phyloP scores from a whole-genome alignment of 2,888 invertebrate genomes.

The Zaprionus obscuricornis region DNA sequence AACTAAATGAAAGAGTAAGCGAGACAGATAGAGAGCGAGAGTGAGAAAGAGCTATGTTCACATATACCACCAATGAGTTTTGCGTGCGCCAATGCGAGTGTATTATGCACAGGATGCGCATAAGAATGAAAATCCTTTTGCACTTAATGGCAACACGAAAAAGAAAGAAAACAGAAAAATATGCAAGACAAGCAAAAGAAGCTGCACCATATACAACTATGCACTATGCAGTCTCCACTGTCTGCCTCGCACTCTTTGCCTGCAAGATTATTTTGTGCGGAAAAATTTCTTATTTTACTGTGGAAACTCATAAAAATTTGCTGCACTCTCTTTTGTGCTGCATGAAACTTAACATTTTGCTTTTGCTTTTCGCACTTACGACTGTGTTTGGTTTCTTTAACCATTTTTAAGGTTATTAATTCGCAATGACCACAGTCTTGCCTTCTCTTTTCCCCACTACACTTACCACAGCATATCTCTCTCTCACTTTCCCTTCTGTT shows the following conservation, averaged over 20 bases:
- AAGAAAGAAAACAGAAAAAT: constrained; percentile 22
- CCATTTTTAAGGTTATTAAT: constrained; percentile 74
- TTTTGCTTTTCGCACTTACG: constrained; percentile 23
- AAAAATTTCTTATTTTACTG: constrained; percentile 70
- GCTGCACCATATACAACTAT: background rate
- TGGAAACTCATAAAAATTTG: constrained; percentile 74
- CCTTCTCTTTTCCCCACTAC: background rate
- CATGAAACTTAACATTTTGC: constrained; percentile 48
- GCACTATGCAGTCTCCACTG: constrained; percentile 16
- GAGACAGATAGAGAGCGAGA: background rate
- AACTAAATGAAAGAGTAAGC: no score
- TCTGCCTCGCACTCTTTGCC: constrained; percentile 4
- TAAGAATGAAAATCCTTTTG: constrained; percentile 80
- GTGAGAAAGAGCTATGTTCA: constrained; percentile 1
- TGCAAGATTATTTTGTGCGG: constrained; percentile 69
- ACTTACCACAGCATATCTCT: no score
- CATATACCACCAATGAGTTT: constrained; percentile 61
- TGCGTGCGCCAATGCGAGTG: constrained; percentile 71
- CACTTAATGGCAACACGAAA: constrained; percentile 77
- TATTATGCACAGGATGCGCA: constrained; percentile 80
- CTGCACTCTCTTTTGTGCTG: constrained; percentile 61
- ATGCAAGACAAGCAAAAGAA: background rate
- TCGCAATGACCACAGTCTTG: constrained; percentile 63
- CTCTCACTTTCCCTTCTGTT: constrained; percentile 7
- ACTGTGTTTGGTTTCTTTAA: constrained; percentile 45